Conservation (phyloP, 2,113 vertebrate genomes). For the Todiramphus saurophagus region DNA sequence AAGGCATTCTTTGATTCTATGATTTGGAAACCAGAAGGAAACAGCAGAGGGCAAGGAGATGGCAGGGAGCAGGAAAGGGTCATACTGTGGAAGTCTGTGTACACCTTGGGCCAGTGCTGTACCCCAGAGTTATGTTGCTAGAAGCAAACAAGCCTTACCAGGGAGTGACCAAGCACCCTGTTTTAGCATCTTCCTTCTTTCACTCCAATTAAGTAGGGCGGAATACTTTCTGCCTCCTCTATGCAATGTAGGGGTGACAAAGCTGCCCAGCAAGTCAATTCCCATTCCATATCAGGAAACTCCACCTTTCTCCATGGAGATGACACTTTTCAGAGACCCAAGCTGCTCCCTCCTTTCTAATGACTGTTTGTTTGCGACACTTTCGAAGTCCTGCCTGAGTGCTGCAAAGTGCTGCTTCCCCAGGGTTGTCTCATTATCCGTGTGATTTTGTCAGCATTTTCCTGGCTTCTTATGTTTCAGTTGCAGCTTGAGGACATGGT, state of each 20-base stretch:
- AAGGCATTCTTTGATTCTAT: no score
- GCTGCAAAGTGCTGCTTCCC: neutral
- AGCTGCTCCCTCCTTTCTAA: neutral
- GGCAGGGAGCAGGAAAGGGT: neutral
- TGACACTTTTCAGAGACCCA: accelerated
- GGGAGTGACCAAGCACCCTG: neutral
- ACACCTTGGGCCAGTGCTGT: neutral
- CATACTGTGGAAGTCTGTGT: neutral
- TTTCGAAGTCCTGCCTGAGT: neutral
- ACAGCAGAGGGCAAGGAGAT: neutral
- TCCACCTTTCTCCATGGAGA: neutral
- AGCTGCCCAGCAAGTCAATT: neutral
- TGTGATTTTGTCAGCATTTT: neutral
- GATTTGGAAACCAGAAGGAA: neutral
- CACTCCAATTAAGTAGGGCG: neutral
- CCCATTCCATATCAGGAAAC: neutral
- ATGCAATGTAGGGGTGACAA: neutral
- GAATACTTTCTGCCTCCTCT: slow-evolving; percentile 3
- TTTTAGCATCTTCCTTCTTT: neutral
- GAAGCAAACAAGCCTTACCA: neutral
- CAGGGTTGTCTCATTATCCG: neutral
- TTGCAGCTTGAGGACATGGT: neutral
- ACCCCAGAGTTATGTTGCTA: neutral
- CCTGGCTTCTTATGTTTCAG: neutral
- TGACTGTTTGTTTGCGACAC: neutral